phyloP scores from a whole-genome alignment of 2,797 vertebrate genomes.

The Pagetopsis macropterus region DNA sequence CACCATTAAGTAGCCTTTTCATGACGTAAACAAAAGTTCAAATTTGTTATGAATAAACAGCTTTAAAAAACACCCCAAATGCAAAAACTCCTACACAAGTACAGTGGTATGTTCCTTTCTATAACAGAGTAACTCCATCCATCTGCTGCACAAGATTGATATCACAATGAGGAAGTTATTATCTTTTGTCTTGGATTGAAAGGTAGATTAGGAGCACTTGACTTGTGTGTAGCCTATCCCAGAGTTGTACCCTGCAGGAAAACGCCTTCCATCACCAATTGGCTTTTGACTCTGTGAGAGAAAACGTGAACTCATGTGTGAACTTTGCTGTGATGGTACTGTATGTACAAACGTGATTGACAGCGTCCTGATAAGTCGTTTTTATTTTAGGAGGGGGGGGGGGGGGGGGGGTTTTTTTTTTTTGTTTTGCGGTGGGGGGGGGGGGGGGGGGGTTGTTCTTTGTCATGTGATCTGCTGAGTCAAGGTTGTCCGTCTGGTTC shows the following conservation, averaged over 20 bases:
- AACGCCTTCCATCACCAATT: background rate
- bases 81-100: no score
- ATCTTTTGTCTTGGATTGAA: background rate
- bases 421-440: no score
- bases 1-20: no score
- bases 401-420: no score
- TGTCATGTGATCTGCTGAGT: conserved; percentile 22
- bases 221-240: no score
- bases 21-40: no score
- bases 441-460: conserved; percentile 14
- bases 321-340: background rate
- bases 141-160: background rate
- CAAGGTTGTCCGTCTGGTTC: conserved; percentile 62
- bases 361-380: background rate
- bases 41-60: no score
- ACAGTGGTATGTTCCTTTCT: no score
- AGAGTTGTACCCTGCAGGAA: background rate
- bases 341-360: background rate
- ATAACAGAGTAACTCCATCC: background rate
- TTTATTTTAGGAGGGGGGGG: background rate
- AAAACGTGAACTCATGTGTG: no score
- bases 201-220: background rate
- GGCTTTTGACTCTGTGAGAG: no score
- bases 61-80: no score
- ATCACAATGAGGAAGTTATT: background rate